phyloP scores from a whole-genome alignment of 2,888 invertebrate genomes.

The Cephonodes hylas region DNA sequence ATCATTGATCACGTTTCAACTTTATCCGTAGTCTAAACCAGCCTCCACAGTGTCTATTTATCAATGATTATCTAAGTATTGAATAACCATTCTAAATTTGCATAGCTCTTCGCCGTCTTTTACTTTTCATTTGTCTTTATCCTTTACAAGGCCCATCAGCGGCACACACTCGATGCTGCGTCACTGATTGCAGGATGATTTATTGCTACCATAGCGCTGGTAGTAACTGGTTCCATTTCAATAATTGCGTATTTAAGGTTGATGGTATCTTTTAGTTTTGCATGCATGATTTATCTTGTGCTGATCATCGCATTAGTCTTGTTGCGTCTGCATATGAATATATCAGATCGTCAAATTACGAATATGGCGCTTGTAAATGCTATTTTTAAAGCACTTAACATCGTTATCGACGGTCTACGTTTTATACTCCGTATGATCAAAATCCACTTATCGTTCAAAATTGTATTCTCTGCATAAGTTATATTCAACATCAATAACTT shows the following conservation, averaged over 20 bases:
- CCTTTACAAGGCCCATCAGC: constrained; percentile 5
- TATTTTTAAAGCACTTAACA: not conserved
- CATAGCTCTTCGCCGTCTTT: constrained; percentile 3
- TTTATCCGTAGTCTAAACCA: too few relatives aligned
- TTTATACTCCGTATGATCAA: too few relatives aligned
- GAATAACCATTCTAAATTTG: constrained; percentile 5
- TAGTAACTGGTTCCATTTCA: constrained; percentile 10
- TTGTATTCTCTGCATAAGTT: too few relatives aligned
- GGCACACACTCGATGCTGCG: constrained; percentile 12
- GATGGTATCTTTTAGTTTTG: constrained; percentile 9
- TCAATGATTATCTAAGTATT: not conserved
- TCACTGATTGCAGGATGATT: constrained; percentile 21
- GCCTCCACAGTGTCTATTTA: too few relatives aligned
- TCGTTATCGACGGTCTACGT: not conserved
- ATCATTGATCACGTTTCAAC: too few relatives aligned
- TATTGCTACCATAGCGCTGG: constrained; percentile 14
- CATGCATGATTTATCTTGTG: not conserved
- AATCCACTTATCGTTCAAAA: too few relatives aligned
- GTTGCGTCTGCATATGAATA: not conserved
- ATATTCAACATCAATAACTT: too few relatives aligned
- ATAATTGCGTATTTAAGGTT: constrained; percentile 15
- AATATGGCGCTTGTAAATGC: not conserved
- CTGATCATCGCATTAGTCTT: not conserved
- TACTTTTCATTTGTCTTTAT: constrained; percentile 9
- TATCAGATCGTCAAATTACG: not conserved